A percentile compares a stretch with the other conserved stretches of the same genome.
These are phyloP conservation scores for Phyllostomus discolor DNA, from an alignment of 2,113 vertebrate genomes.

Conservation along the genomic window DNA sequence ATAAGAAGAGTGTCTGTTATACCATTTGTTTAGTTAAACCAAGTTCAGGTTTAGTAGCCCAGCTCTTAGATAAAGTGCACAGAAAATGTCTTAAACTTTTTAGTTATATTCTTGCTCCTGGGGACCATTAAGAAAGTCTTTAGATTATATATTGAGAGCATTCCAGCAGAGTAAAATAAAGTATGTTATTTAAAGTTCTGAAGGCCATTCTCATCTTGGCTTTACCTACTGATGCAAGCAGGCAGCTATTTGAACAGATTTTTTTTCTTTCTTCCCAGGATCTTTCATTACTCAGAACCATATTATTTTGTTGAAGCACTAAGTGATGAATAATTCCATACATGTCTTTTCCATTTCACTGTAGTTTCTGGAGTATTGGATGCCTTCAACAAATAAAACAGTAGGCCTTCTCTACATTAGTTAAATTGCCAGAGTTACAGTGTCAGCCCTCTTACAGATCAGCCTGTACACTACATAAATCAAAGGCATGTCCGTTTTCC, in stretches of 20 bases:
- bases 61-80: neutral
- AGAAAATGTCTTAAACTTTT: slow-evolving; percentile 17
- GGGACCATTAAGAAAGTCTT: slow-evolving; percentile 2
- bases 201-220: slow-evolving; percentile 38
- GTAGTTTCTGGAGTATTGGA: slow-evolving; percentile 2
- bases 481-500: neutral
- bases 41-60: neutral
- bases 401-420: neutral
- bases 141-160: neutral
- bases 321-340: slow-evolving; percentile 47
- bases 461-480: neutral
- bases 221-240: slow-evolving; percentile 31
- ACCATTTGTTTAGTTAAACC: slow-evolving; percentile 26
- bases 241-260: neutral
- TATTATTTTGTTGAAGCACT: slow-evolving; percentile 16
- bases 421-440: neutral
- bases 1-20: neutral
- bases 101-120: neutral
- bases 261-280: neutral
- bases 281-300: neutral
- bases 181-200: slow-evolving; percentile 14
- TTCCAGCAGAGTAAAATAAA: slow-evolving; percentile 25
- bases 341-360: slow-evolving; percentile 11
- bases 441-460: neutral
- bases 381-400: slow-evolving; percentile 10